A percentile compares a stretch with the other conserved stretches of the same genome.
Conservation (phyloP, 2,888 invertebrate genomes). For the Cantharis rufa region DNA sequence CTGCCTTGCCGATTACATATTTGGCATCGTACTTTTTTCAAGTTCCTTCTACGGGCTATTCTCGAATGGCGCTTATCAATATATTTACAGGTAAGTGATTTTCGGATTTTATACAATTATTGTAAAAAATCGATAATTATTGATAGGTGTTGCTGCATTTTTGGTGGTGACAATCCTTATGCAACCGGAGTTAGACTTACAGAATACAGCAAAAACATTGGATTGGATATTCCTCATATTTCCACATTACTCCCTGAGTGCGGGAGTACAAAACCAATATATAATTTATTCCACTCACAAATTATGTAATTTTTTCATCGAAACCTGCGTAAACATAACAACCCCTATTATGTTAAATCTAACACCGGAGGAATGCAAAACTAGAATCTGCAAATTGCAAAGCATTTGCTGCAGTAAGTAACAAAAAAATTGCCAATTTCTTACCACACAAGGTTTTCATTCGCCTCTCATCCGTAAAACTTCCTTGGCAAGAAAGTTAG, state of each 20-base stretch:
- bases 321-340: not conserved
- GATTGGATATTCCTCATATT: slow-evolving; percentile 71
- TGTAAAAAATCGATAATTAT: not conserved
- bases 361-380: not conserved
- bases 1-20: slow-evolving; percentile 75
- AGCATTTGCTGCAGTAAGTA: slow-evolving; percentile 18
- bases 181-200: slow-evolving; percentile 63
- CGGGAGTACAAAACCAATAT: slow-evolving; percentile 51
- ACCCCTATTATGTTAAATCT: not conserved
- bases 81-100: slow-evolving; percentile 68
- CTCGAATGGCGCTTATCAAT: slow-evolving; percentile 72
- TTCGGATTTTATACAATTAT: no score
- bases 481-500: no score
- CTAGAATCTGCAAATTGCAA: not conserved
- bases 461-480: no score
- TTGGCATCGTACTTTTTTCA: slow-evolving; percentile 68
- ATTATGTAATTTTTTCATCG: not conserved
- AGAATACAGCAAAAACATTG: slow-evolving; percentile 62
- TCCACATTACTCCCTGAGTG: slow-evolving; percentile 70
- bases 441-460: no score
- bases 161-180: slow-evolving; percentile 71
- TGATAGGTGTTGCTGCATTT: slow-evolving; percentile 70
- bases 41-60: slow-evolving; percentile 71
- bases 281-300: slow-evolving; percentile 19
- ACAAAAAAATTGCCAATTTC: no score